phyloP scores from a whole-genome alignment of 2,888 invertebrate species.

The Eumerus sabulonum region DNA sequence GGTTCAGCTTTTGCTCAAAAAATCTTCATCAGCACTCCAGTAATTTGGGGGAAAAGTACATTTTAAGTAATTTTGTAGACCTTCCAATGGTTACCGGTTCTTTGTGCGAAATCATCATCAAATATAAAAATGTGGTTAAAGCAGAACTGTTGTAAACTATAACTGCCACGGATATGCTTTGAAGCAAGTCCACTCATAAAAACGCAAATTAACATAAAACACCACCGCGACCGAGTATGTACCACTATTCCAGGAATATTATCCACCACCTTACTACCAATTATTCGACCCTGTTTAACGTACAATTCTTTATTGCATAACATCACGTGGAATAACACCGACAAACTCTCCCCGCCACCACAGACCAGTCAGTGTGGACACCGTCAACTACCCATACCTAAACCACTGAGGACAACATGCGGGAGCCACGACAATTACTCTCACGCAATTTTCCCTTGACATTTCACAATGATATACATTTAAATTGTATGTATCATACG shows the following conservation, averaged over 20 bases:
- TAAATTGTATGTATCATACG: background rate
- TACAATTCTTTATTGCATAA: conserved; percentile 40
- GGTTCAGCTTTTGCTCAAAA: no score
- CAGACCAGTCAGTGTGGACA: conserved; percentile 19
- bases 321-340: conserved; percentile 33
- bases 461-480: conserved; percentile 13
- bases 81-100: no score
- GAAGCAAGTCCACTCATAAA: background rate
- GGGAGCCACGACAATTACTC: conserved; percentile 53
- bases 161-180: no score
- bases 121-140: no score
- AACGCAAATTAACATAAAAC: background rate
- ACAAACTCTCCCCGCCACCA: no score
- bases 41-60: no score
- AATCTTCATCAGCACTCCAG: no score
- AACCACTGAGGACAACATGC: conserved; percentile 39
- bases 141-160: no score
- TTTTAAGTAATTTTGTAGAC: no score
- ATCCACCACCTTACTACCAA: conserved; percentile 9
- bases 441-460: conserved; percentile 46
- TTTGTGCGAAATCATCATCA: no score
- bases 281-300: conserved; percentile 12
- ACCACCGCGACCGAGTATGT: background rate
- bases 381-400: background rate
- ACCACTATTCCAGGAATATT: conserved; percentile 2